These are phyloP conservation scores for Stigmatopora argus DNA, from an alignment of 2,113 vertebrate species.

Conservation along the genomic window DNA sequence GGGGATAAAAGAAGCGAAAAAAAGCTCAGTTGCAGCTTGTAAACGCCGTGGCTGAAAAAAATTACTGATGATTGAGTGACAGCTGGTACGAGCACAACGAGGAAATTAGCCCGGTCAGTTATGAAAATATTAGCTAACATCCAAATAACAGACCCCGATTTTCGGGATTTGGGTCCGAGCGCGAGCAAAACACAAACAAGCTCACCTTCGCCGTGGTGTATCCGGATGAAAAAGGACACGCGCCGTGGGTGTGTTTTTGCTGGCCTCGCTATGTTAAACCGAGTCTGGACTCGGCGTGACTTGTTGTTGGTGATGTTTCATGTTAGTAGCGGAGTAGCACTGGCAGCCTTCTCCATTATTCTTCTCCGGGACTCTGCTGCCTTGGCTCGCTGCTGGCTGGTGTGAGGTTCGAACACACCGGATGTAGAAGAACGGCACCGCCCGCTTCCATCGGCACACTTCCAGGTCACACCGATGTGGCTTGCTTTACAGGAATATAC, in stretches of 20 bases:
- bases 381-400: constrained; percentile 35
- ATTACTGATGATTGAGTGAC: constrained; percentile 39
- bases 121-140: constrained; percentile 39
- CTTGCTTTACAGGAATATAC: constrained; percentile 6
- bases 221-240: constrained; percentile 8
- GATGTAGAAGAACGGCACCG: constrained; percentile 63
- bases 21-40: neutral
- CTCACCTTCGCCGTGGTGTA: constrained; percentile 43
- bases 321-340: constrained; percentile 28
- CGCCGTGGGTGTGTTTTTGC: neutral
- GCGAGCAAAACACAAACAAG: constrained; percentile 28
- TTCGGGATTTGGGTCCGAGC: constrained; percentile 11
- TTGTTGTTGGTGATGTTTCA: constrained; percentile 31
- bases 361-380: constrained; percentile 45
- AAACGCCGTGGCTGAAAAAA: constrained; percentile 24
- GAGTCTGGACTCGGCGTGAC: constrained; percentile 3
- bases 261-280: neutral
- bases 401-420: constrained; percentile 49
- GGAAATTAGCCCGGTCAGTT: constrained; percentile 65
- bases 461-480: constrained; percentile 48
- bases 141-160: constrained; percentile 6
- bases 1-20: neutral
- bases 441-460: constrained; percentile 50
- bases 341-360: constrained; percentile 45
- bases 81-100: constrained; percentile 55